Evolutionary conservation across 2,888 invertebrate genomes (phyloP).

Genomic region (Flabesymbios commensalis): DNA sequence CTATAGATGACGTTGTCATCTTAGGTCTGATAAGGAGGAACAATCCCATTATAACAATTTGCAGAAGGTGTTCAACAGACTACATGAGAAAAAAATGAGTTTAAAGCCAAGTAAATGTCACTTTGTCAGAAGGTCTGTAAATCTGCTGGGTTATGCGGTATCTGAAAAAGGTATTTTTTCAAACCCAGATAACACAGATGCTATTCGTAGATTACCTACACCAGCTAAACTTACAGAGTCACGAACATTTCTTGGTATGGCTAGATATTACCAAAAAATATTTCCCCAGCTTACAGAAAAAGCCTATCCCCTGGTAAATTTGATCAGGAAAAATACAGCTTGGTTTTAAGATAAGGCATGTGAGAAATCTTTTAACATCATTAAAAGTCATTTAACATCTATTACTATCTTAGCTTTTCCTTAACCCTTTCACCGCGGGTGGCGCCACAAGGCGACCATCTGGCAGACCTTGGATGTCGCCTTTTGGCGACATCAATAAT

Average conservation of each 20-base stretch:
- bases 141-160: background rate
- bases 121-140: background rate
- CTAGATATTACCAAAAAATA: slow-evolving; percentile 7
- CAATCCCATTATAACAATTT: background rate
- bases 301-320: background rate
- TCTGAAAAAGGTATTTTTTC: background rate
- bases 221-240: background rate
- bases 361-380: background rate
- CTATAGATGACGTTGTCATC: slow-evolving; percentile 4
- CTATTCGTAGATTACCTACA: background rate
- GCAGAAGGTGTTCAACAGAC: background rate
- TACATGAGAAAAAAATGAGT: background rate
- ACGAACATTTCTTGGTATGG: slow-evolving; percentile 3
- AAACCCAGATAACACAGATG: background rate
- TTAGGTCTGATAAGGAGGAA: background rate
- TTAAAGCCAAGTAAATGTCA: slow-evolving; percentile 6
- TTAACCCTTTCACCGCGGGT: too few species aligned
- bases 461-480: too few species aligned
- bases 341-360: background rate
- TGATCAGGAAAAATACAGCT: background rate
- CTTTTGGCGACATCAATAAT: background rate
- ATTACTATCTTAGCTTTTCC: slow-evolving; percentile 6
- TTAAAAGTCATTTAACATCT: background rate
- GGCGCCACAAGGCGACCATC: too few species aligned
- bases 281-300: background rate